Evolutionary conservation across 2,888 invertebrate genomes (phyloP).

Genomic region (Mystacides longicornis): DNA sequence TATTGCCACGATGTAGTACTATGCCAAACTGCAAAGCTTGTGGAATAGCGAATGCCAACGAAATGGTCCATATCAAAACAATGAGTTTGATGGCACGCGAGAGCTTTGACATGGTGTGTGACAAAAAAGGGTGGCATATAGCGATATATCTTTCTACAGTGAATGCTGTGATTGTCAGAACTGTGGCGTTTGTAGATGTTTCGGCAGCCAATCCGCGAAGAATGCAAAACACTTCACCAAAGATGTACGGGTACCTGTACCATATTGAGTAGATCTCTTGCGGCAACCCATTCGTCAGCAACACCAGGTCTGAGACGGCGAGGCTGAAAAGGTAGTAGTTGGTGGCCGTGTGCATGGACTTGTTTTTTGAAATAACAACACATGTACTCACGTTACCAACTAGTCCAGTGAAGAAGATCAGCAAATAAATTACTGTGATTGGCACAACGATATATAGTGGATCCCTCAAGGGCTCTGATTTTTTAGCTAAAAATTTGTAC

Average conservation of each 20-base stretch:
- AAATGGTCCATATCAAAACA: conserved; percentile 70
- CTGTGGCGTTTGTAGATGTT: conserved; percentile 71
- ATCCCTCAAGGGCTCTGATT: conserved; percentile 38
- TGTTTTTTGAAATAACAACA: conserved; percentile 73
- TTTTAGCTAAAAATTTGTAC: too few relatives aligned
- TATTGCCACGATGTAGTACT: conserved; percentile 35
- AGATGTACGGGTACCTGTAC: conserved; percentile 69
- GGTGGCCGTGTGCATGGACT: conserved; percentile 75
- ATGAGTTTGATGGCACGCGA: conserved; percentile 81
- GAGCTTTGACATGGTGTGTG: conserved; percentile 81
- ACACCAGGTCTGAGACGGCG: conserved; percentile 73
- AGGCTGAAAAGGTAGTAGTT: conserved; percentile 80
- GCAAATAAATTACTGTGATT: conserved; percentile 62
- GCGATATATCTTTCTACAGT: conserved; percentile 68
- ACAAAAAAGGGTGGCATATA: conserved; percentile 56
- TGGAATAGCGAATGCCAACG: conserved; percentile 65
- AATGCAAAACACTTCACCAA: conserved; percentile 74
- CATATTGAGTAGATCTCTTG: conserved; percentile 75
- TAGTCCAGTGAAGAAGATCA: conserved; percentile 72
- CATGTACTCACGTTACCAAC: conserved; percentile 80
- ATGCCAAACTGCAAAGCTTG: conserved; percentile 52
- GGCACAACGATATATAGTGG: conserved; percentile 59
- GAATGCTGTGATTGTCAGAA: conserved; percentile 76
- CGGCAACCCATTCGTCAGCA: conserved; percentile 72
- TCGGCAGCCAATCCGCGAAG: conserved; percentile 72